These are phyloP conservation scores for Fistularia commersonii DNA, from an alignment of 2,797 vertebrate genomes.

Conservation along the genomic window DNA sequence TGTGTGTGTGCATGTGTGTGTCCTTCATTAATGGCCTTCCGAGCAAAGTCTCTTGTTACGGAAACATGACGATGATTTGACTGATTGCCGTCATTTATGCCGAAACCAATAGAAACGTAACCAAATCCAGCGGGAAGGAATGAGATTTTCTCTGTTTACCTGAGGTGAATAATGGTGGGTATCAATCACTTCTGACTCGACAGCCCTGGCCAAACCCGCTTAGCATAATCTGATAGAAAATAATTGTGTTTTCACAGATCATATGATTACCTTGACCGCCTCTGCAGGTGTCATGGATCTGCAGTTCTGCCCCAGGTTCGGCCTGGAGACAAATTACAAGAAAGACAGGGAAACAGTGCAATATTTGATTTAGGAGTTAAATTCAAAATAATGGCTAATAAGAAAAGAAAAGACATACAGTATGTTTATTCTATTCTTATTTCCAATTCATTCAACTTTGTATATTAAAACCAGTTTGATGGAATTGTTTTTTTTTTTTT, in stretches of 20 bases:
- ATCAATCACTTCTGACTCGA: slow-evolving; percentile 46
- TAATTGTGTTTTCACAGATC: slow-evolving; percentile 45
- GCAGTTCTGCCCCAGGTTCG: slow-evolving; percentile 3
- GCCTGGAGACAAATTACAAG: not conserved
- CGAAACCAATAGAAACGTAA: slow-evolving; percentile 52
- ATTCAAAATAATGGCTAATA: no score
- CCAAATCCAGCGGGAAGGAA: slow-evolving; percentile 55
- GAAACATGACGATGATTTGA: slow-evolving; percentile 36
- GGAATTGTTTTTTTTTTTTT: no score
- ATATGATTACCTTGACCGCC: slow-evolving; percentile 26
- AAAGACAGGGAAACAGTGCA: not conserved
- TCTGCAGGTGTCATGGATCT: slow-evolving; percentile 37
- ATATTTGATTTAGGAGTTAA: no score
- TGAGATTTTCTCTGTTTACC: slow-evolving; percentile 51
- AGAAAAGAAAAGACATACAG: no score
- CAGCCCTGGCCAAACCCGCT: slow-evolving; percentile 41
- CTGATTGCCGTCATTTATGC: slow-evolving; percentile 36
- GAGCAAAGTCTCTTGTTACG: slow-evolving; percentile 31
- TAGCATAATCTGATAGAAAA: slow-evolving; percentile 48
- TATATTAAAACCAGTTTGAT: no score
- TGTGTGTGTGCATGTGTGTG: no score
- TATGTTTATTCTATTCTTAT: no score
- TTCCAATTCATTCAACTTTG: no score
- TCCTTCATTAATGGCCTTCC: no score
- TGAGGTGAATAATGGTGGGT: slow-evolving; percentile 52